Conservation (phyloP, 1,140 invertebrate genomes). For the Diprion similis region DNA sequence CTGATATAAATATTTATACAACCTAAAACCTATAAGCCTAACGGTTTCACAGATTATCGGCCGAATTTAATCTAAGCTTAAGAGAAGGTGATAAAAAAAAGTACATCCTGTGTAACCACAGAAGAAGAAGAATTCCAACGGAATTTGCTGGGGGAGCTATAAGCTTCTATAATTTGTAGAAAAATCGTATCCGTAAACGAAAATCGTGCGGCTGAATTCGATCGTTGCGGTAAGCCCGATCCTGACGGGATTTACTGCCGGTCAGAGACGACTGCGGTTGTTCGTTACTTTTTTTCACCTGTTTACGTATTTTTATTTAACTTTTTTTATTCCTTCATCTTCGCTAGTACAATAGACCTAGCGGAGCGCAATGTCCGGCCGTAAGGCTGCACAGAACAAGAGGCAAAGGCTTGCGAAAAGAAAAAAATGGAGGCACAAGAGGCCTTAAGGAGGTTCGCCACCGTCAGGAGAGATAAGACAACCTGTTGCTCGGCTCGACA, state of each 20-base stretch:
- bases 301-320: background rate
- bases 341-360: background rate
- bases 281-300: background rate
- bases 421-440: background rate
- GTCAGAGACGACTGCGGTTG: background rate
- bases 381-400: background rate
- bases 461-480: background rate
- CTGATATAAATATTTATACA: too few species aligned
- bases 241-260: background rate
- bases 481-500: background rate
- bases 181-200: too few species aligned
- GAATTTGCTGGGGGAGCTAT: too few species aligned
- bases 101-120: too few species aligned
- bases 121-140: too few species aligned
- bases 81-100: too few species aligned
- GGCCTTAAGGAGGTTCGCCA: background rate
- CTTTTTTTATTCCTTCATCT: background rate
- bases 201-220: background rate
- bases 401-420: background rate
- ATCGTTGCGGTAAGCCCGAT: slow-evolving; percentile 1
- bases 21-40: too few species aligned
- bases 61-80: too few species aligned
- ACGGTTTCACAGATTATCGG: too few species aligned
- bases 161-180: too few species aligned
- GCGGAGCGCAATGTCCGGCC: background rate